Evolutionary conservation across 2,888 invertebrate species (phyloP), one percentile per base, ranked within the genome.

Genomic region (Eretmocerus hayati): DNA sequence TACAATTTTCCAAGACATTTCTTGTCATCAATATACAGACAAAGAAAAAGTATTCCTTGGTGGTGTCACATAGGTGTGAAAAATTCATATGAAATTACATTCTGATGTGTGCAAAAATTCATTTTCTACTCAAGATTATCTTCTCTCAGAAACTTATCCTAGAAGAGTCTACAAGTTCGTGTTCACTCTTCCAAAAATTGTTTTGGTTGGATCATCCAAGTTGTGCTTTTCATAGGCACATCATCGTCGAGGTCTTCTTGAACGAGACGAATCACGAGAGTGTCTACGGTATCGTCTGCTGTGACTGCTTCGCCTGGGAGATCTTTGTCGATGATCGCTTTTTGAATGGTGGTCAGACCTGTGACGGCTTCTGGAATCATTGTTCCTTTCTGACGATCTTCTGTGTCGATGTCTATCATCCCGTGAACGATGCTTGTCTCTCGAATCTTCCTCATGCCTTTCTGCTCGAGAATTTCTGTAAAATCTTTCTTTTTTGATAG

Each of bases 251-350:
- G 52, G 44, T 38, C 35, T 45, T 42, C 40, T 53, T 16, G 53
- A 53, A 5, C 50, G 48, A 2, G 53, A 54, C 21, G 50, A 50
- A 31, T 48, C 46, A 16, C 44, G 30, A 9, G 53, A 54, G 13
- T 48, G 37, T 26, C 46, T 50, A 19, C 48, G 50, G 33, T 48
- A 38, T 30, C 33, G 37, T 38, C 48, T 48, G 20, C 32, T 47
- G n/a, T 49, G 23, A 49, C 30, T 38, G 32, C 36, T 43, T 11
- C 48, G 49, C 36, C 48, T 48, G 35, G 46, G 42, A 9, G 53
- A 51, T 30, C 44, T 46, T 15, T 43, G 38, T 21, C 43, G 33
- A 16, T 48, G 53, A 40, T 45, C 36, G n/a, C 37, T 37, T 20
- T 30, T 8, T 30, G 30, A 30, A 30, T 30, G 30, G 20, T 53